These are phyloP conservation scores for Spisula subtruncata DNA, from an alignment of 2,888 invertebrate genomes.

Conservation along the genomic window DNA sequence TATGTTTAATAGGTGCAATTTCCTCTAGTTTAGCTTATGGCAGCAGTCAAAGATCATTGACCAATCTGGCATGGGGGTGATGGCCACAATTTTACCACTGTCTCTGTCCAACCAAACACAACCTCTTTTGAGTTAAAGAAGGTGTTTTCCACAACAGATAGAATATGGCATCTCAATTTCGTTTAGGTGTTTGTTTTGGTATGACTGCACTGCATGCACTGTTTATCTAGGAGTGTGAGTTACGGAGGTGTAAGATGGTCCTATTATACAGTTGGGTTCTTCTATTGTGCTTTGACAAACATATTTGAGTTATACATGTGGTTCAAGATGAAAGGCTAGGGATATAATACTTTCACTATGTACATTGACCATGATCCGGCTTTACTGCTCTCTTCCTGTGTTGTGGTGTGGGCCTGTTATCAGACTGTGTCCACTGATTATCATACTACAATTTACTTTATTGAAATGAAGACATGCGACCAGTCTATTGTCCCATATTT, in stretches of 20 bases:
- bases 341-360: background rate
- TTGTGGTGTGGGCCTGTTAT: constrained; percentile 14
- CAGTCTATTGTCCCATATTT: constrained; percentile 26
- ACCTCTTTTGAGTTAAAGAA: too few species aligned
- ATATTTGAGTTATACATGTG: background rate
- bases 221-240: too few species aligned
- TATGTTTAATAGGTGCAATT: too few species aligned
- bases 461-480: constrained; percentile 28
- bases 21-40: too few species aligned
- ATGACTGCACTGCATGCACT: too few species aligned
- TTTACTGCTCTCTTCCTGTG: constrained; percentile 2
- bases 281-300: background rate
- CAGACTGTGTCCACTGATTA: constrained; percentile 2
- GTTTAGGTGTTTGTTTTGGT: too few species aligned
- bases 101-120: too few species aligned
- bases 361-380: constrained; percentile 2
- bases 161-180: too few species aligned
- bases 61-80: too few species aligned
- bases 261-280: background rate
- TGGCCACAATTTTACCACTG: too few species aligned
- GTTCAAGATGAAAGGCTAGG: background rate
- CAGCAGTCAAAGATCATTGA: too few species aligned
- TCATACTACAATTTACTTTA: constrained; percentile 13
- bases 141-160: too few species aligned
- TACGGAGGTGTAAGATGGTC: background rate